Evolutionary conservation across 2,797 vertebrate genomes (phyloP).

Genomic region (Esox lucius): DNA sequence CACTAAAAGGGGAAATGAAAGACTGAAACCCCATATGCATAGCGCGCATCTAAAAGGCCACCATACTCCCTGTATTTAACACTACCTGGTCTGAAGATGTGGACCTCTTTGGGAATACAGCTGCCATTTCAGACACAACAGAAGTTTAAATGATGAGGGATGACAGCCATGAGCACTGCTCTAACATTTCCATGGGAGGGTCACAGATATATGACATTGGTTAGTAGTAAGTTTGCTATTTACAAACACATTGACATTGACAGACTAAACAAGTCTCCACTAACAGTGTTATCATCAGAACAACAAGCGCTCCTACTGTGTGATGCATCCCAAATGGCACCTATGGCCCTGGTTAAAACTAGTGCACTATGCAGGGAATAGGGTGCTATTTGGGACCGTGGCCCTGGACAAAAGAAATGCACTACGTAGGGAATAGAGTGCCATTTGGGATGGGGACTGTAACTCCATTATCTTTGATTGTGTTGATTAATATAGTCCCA

Average conservation of each 20-base stretch:
- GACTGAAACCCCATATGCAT: slow-evolving; percentile 18
- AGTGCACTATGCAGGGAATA: not conserved
- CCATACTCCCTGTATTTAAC: not conserved
- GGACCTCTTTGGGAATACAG: not conserved
- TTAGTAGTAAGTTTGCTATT: slow-evolving; percentile 97
- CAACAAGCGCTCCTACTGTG: slow-evolving; percentile 83
- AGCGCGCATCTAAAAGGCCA: not conserved
- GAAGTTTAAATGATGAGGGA: slow-evolving; percentile 42
- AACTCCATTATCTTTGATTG: slow-evolving; percentile 85
- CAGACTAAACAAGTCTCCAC: slow-evolving; percentile 93
- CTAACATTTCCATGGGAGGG: slow-evolving; percentile 81
- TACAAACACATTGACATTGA: slow-evolving; percentile 97
- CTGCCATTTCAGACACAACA: not conserved
- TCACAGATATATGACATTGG: slow-evolving; percentile 90
- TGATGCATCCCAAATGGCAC: not conserved
- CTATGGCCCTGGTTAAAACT: not conserved
- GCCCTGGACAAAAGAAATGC: not conserved
- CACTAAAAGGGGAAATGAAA: slow-evolving; percentile 62
- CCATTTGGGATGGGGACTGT: slow-evolving; percentile 41
- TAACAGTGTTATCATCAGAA: slow-evolving; percentile 93
- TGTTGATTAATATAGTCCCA: slow-evolving; percentile 94
- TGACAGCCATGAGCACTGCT: slow-evolving; percentile 70
- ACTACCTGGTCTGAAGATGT: not conserved
- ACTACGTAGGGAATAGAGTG: not conserved
- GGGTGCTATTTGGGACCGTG: not conserved